Conservation (phyloP, 1,140 invertebrate species). For the Zaprionus tsacasi region DNA sequence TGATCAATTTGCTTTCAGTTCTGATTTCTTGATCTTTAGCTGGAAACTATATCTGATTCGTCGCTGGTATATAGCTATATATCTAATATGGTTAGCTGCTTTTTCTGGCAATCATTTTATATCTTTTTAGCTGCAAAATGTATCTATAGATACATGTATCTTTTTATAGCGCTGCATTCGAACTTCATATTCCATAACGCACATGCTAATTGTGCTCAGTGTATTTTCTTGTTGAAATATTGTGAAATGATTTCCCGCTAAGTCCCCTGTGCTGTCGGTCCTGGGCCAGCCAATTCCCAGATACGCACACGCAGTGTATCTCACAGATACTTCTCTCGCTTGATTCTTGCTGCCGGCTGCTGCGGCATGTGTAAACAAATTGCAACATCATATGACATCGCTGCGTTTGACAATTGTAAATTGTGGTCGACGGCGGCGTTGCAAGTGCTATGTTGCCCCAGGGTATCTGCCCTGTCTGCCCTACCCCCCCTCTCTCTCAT, state of each 20-base stretch:
- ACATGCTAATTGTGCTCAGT: conserved; percentile 4
- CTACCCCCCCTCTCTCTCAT: neutral
- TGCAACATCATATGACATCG: conserved; percentile 79
- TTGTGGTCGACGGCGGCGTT: conserved; percentile 48
- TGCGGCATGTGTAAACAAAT: conserved; percentile 73
- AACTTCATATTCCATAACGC: neutral
- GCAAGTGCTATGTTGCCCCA: conserved; percentile 50
- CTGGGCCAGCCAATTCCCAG: conserved; percentile 13
- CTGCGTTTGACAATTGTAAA: conserved; percentile 79
- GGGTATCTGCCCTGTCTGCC: neutral
- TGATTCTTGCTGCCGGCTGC: conserved; percentile 13
- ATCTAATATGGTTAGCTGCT: neutral
- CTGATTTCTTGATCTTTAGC: conserved; percentile 54
- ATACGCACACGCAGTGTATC: conserved; percentile 27
- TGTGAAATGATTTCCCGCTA: conserved; percentile 23
- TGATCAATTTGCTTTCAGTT: conserved; percentile 20
- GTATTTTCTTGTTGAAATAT: conserved; percentile 21
- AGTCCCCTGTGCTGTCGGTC: conserved; percentile 18
- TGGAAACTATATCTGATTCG: conserved; percentile 35
- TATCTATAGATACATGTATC: neutral
- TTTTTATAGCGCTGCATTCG: neutral
- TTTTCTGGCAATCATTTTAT: neutral
- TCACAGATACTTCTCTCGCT: conserved; percentile 54
- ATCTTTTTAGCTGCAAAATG: too few species aligned
- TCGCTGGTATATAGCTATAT: neutral